These are phyloP conservation scores for Lamellibrachia columna DNA, from an alignment of 2,888 invertebrate genomes.

Conservation along the genomic window DNA sequence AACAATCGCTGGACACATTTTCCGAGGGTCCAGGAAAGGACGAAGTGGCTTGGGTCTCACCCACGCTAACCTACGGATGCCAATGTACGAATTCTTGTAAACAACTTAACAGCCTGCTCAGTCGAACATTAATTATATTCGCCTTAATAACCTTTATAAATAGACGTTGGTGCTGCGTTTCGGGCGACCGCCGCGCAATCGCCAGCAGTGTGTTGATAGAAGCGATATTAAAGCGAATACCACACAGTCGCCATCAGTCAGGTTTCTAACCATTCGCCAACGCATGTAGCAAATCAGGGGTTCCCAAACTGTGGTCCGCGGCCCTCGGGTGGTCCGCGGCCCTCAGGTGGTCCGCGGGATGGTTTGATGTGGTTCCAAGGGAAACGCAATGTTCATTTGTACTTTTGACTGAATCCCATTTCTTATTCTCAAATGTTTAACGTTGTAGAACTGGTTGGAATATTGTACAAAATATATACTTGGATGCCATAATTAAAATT, in stretches of 20 bases:
- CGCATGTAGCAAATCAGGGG: neutral
- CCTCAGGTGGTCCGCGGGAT: neutral
- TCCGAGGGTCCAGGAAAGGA: neutral
- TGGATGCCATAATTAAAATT: too few species aligned
- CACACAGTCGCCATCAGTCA: neutral
- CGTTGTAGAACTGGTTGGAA: too few species aligned
- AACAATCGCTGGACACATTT: neutral
- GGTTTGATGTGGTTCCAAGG: too few species aligned
- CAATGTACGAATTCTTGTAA: neutral
- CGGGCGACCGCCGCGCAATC: neutral
- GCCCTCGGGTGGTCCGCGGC: neutral
- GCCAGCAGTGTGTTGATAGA: neutral
- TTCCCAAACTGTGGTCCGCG: neutral
- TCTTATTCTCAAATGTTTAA: too few species aligned
- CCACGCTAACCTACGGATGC: neutral
- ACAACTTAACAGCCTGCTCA: neutral
- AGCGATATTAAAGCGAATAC: neutral
- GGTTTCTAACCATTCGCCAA: neutral
- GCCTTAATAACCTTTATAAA: neutral
- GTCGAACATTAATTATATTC: conserved; percentile 16
- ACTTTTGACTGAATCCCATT: too few species aligned
- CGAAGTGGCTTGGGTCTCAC: neutral
- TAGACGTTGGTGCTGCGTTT: neutral
- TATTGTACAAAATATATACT: too few species aligned
- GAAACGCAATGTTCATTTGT: too few species aligned